These are phyloP conservation scores for Notechis scutatus DNA, from an alignment of 2,113 vertebrate genomes.

Conservation along the genomic window DNA sequence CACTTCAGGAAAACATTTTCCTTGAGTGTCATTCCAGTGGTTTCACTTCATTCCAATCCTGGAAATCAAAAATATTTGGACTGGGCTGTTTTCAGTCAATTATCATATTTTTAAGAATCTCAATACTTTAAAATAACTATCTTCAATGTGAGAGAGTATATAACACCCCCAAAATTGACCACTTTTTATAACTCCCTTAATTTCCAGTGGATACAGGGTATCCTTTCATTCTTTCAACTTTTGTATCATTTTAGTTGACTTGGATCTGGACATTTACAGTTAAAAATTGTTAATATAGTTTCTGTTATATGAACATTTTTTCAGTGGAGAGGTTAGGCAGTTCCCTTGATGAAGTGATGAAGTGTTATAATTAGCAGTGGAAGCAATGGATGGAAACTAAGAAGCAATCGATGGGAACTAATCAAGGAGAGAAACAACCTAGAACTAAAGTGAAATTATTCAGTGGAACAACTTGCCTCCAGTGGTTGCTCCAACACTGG, in stretches of 20 bases:
- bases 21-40: constrained; percentile 45
- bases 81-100: constrained; percentile 30
- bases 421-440: not conserved
- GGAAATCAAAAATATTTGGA: constrained; percentile 37
- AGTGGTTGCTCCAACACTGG: not conserved
- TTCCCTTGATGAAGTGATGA: not conserved
- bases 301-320: not conserved
- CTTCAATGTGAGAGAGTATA: not conserved
- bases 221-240: not conserved
- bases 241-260: not conserved
- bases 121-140: constrained; percentile 23
- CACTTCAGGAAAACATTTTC: constrained; percentile 51
- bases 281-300: not conserved
- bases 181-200: not conserved
- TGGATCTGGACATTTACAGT: not conserved
- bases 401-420: not conserved
- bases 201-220: not conserved
- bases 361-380: not conserved
- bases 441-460: not conserved
- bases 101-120: constrained; percentile 47
- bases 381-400: not conserved
- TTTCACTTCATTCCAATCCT: constrained; percentile 45
- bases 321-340: not conserved
- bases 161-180: not conserved
- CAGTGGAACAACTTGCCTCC: not conserved